A percentile compares a stretch with the other conserved stretches of the same genome.
Evolutionary conservation across 2,797 vertebrate species (phyloP).

Genomic region (Halcyon chelicuti): DNA sequence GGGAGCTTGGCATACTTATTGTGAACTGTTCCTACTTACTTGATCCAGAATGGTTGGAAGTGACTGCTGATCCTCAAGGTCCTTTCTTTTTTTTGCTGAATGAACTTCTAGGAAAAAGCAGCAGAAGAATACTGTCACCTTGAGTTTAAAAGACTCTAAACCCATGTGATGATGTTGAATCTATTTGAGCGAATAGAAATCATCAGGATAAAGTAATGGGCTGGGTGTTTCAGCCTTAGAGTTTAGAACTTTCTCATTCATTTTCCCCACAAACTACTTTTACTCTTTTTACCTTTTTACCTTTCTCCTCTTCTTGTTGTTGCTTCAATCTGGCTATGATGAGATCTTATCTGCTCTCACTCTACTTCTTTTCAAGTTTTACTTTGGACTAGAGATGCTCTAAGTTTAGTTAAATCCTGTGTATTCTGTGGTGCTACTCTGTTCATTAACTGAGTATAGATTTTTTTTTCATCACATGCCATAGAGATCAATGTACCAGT

Average conservation of each 20-base stretch:
- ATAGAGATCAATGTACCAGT: constrained; percentile 4
- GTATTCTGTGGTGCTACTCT: neutral
- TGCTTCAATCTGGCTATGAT: neutral
- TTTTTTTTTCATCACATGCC: constrained; percentile 14
- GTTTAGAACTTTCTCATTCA: constrained; percentile 15
- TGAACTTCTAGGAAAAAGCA: neutral
- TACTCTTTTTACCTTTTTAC: neutral
- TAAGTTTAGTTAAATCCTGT: neutral
- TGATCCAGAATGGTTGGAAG: neutral
- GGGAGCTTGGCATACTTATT: neutral
- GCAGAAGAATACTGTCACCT: neutral
- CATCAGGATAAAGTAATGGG: neutral
- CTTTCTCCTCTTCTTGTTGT: neutral
- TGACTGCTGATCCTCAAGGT: neutral
- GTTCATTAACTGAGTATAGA: constrained; percentile 16
- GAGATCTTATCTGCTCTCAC: neutral
- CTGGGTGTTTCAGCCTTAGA: constrained; percentile 46
- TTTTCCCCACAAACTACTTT: neutral
- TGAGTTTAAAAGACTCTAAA: neutral
- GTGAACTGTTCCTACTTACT: neutral
- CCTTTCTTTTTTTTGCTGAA: neutral
- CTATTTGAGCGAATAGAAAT: neutral
- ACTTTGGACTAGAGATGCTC: neutral
- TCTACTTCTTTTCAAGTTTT: neutral
- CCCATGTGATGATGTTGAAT: neutral